phyloP scores from a whole-genome alignment of 2,113 vertebrate genomes.

The Colaptes auratus region DNA sequence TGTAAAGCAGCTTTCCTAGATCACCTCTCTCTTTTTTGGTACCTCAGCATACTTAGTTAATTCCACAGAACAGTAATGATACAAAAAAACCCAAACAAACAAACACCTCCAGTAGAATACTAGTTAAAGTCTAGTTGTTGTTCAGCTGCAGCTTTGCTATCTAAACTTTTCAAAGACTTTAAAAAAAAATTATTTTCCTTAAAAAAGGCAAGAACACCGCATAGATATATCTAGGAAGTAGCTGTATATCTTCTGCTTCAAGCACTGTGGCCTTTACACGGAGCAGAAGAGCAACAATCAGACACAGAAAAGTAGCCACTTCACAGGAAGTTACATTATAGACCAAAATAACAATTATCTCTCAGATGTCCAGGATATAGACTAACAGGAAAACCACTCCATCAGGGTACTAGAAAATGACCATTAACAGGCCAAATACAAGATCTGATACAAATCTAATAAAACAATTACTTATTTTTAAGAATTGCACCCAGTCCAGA shows the following conservation, averaged over 20 bases:
- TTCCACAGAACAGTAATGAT: background rate
- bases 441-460: accelerated
- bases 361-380: background rate
- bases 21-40: background rate
- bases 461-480: accelerated
- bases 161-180: background rate
- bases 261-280: accelerated
- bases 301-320: background rate
- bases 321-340: background rate
- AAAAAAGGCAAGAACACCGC: background rate
- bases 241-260: background rate
- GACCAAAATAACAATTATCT: background rate
- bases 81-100: background rate
- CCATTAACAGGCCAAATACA: background rate
- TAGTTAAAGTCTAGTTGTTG: background rate
- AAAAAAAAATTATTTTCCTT: background rate
- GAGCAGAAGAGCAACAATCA: background rate
- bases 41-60: background rate
- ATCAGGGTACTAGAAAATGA: background rate
- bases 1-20: background rate
- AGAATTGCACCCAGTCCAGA: background rate
- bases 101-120: background rate
- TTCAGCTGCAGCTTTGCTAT: background rate
- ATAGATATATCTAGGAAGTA: background rate
- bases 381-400: background rate